Percentiles rank a stretch among this genome's conserved stretches.
phyloP scores from a whole-genome alignment of 2,888 invertebrate genomes.

The Tiliacea citrago region DNA sequence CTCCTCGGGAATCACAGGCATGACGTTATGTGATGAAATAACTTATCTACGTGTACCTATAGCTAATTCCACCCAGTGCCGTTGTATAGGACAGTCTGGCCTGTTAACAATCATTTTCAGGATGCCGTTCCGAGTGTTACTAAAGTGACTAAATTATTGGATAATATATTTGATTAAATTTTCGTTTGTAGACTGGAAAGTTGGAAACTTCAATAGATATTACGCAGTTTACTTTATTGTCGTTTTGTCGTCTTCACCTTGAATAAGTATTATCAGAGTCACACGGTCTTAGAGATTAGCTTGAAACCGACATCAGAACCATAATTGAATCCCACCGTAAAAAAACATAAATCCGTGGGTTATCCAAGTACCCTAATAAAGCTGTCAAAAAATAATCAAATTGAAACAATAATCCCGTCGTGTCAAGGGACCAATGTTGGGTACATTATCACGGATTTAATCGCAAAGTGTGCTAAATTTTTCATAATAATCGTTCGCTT shows the following conservation, averaged over 20 bases:
- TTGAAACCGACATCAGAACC: not conserved
- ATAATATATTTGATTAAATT: not conserved
- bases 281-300: not conserved
- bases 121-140: no score
- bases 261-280: not conserved
- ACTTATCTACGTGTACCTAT: no score
- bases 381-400: slow-evolving; percentile 57
- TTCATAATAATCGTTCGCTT: slow-evolving; percentile 57
- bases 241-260: not conserved
- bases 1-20: no score
- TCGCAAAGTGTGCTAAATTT: slow-evolving; percentile 48
- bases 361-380: slow-evolving; percentile 46
- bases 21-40: no score
- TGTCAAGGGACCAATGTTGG: slow-evolving; percentile 43
- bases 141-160: not conserved
- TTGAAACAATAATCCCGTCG: slow-evolving; percentile 58
- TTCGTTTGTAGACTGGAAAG: not conserved
- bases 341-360: slow-evolving; percentile 28
- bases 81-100: no score
- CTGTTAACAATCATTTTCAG: no score
- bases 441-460: slow-evolving; percentile 65
- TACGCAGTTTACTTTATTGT: not conserved
- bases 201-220: not conserved
- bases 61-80: no score
- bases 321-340: not conserved